Percentiles rank a stretch among this genome's conserved stretches.
phyloP scores from a whole-genome alignment of 2,113 vertebrate species.

The Aplodontia rufa region DNA sequence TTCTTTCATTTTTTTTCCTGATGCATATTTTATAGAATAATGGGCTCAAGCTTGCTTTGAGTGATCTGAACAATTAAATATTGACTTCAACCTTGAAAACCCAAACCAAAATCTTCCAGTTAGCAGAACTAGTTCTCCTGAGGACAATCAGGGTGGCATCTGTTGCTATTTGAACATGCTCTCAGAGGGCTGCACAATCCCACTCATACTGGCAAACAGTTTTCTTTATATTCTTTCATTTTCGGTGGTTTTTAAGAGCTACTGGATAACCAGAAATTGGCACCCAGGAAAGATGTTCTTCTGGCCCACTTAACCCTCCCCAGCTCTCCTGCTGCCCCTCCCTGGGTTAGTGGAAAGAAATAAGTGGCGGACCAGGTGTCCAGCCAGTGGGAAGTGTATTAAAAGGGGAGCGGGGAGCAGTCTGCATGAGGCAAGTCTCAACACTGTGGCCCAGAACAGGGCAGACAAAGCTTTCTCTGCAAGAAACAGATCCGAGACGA shows the following conservation, averaged over 20 bases:
- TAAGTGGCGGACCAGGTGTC: not conserved
- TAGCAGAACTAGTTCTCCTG: not conserved
- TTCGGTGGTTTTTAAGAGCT: not conserved
- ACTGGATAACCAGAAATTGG: not conserved
- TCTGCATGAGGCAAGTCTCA: not conserved
- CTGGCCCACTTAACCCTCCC: not conserved
- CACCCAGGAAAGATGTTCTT: not conserved
- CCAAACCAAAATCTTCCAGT: not conserved
- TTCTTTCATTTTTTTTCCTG: not conserved
- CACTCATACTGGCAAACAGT: not conserved
- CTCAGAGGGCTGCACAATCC: not conserved
- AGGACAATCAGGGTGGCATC: not conserved
- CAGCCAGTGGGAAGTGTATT: not conserved
- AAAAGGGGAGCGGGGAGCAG: not conserved
- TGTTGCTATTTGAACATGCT: not conserved
- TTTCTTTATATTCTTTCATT: slow-evolving; percentile 2
- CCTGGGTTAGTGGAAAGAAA: not conserved
- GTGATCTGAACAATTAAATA: not conserved
- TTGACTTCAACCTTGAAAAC: not conserved
- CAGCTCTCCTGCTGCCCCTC: not conserved
- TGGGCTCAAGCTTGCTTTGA: not conserved
- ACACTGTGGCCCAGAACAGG: not conserved
- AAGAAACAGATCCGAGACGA: not conserved
- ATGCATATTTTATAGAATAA: not conserved
- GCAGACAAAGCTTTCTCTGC: not conserved